Percentiles rank a stretch among this genome's conserved stretches.
These are phyloP conservation scores for Echiichthys vipera DNA, from an alignment of 2,797 vertebrate genomes.

Conservation along the genomic window DNA sequence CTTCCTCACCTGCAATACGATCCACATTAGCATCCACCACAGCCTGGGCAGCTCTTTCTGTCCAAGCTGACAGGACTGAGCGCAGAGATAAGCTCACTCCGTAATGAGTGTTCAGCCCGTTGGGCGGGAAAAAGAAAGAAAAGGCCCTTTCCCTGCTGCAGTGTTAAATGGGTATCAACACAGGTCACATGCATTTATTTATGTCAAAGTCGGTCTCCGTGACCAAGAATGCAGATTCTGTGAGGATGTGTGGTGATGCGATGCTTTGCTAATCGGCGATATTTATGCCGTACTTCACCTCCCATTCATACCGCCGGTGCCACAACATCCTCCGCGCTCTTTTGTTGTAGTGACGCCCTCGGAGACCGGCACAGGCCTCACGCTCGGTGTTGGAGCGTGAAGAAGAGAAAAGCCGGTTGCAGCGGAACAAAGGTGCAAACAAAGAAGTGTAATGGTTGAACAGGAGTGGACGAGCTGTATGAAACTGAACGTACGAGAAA, in stretches of 20 bases:
- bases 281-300: constrained; percentile 43
- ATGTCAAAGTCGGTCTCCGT: constrained; percentile 39
- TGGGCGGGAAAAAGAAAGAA: constrained; percentile 36
- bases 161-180: constrained; percentile 37
- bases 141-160: constrained; percentile 22
- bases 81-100: constrained; percentile 68
- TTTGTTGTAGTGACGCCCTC: constrained; percentile 47
- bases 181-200: constrained; percentile 51
- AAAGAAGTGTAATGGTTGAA: constrained; percentile 64
- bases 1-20: constrained; percentile 71
- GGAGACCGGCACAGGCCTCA: constrained; percentile 45
- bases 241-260: constrained; percentile 23
- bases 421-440: constrained; percentile 68
- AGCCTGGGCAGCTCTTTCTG: constrained; percentile 51
- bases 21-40: constrained; percentile 72
- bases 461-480: constrained; percentile 29
- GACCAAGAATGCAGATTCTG: constrained; percentile 41
- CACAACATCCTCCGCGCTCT: constrained; percentile 29
- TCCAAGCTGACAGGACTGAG: constrained; percentile 60
- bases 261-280: constrained; percentile 36
- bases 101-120: constrained; percentile 65
- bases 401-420: constrained; percentile 26
- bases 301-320: constrained; percentile 13
- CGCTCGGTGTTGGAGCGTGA: constrained; percentile 10
- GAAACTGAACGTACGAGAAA: constrained; percentile 18